Evolutionary conservation across 2,113 vertebrate genomes (phyloP).

Genomic region (Phodopus roborovskii): DNA sequence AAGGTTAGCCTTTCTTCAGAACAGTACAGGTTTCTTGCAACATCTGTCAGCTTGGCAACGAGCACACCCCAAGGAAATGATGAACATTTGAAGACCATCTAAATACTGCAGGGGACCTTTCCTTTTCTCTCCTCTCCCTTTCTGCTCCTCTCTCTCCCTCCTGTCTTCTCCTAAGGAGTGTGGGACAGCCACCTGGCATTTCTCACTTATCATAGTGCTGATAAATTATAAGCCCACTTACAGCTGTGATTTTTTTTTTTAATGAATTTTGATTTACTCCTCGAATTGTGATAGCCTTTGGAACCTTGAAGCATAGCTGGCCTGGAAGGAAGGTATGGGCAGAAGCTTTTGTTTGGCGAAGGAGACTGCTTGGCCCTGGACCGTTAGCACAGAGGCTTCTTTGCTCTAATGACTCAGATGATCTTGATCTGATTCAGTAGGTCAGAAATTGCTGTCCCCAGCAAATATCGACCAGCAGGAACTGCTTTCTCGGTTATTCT

Average conservation of each 20-base stretch:
- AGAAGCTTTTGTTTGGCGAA: slow-evolving; percentile 49
- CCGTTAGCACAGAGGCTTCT: slow-evolving; percentile 33
- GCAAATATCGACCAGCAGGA: slow-evolving; percentile 74
- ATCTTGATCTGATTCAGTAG: slow-evolving; percentile 76
- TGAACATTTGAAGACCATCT: slow-evolving; percentile 79
- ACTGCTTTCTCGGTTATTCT: slow-evolving; percentile 68
- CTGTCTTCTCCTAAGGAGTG: slow-evolving; percentile 42
- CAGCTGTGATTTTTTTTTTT: slow-evolving; percentile 46
- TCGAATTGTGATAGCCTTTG: slow-evolving; percentile 13
- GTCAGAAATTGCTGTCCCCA: slow-evolving; percentile 74
- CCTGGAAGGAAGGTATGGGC: slow-evolving; percentile 60
- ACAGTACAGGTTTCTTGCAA: slow-evolving; percentile 75
- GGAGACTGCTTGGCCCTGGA: not conserved
- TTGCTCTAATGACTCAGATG: slow-evolving; percentile 66
- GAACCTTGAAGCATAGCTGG: slow-evolving; percentile 3
- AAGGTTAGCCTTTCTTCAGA: slow-evolving; percentile 82
- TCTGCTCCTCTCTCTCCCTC: not conserved
- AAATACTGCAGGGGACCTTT: slow-evolving; percentile 65
- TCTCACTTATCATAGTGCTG: not conserved
- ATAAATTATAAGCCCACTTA: slow-evolving; percentile 62
- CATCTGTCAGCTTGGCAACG: slow-evolving; percentile 77
- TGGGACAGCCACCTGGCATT: slow-evolving; percentile 26
- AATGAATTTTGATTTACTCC: slow-evolving; percentile 25
- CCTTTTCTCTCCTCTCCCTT: not conserved
- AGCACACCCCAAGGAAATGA: slow-evolving; percentile 81